These are phyloP conservation scores for Melanotaenia boesemani DNA, from an alignment of 2,797 vertebrate genomes.

Conservation along the genomic window DNA sequence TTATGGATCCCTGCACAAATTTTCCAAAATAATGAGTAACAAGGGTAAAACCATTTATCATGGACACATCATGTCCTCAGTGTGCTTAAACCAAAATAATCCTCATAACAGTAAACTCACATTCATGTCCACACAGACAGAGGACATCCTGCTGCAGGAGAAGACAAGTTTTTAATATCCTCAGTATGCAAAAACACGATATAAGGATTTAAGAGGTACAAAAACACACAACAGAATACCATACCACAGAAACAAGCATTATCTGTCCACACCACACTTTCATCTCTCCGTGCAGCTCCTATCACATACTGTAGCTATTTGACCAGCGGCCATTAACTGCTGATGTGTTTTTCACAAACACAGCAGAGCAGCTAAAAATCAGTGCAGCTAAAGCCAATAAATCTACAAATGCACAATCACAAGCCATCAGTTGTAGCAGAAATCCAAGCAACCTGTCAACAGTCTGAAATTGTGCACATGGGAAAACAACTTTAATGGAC, in stretches of 20 bases:
- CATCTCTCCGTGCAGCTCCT: slow-evolving; percentile 33
- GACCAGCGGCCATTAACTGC: slow-evolving; percentile 29
- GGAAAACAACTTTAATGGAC: not conserved
- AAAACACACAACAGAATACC: not conserved
- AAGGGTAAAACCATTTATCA: slow-evolving; percentile 5
- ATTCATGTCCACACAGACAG: not conserved
- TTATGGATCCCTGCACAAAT: not conserved
- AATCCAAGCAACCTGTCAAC: not conserved
- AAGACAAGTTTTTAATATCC: slow-evolving; percentile 34
- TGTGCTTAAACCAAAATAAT: not conserved
- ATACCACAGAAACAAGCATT: slow-evolving; percentile 3
- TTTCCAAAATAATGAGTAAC: not conserved
- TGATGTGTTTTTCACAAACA: not conserved
- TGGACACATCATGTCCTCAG: not conserved
- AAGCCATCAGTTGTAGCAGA: not conserved
- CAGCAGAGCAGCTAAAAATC: slow-evolving; percentile 21
- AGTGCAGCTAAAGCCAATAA: slow-evolving; percentile 16
- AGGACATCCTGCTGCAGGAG: not conserved
- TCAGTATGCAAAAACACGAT: not conserved
- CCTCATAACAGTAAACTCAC: not conserved
- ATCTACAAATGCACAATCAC: not conserved
- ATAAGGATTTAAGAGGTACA: slow-evolving; percentile 6
- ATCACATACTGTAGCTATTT: slow-evolving; percentile 46
- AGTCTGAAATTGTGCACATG: not conserved
- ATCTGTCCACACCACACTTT: slow-evolving; percentile 33